Evolutionary conservation across 2,797 vertebrate genomes (phyloP).

Genomic region (Capromys pilorides): DNA sequence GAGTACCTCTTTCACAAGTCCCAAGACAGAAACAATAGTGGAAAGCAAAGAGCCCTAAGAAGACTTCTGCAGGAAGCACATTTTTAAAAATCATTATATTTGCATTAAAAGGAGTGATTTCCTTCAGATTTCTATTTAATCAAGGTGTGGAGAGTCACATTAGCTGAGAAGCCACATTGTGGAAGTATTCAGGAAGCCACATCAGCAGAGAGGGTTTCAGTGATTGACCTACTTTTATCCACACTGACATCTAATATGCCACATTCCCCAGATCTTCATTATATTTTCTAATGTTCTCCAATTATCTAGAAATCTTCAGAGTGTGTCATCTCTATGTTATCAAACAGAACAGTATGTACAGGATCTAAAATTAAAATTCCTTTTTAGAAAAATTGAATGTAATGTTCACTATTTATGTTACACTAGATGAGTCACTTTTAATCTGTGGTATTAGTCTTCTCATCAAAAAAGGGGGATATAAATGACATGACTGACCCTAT

Average conservation of each 20-base stretch:
- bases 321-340: not conserved
- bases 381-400: not conserved
- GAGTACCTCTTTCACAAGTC: constrained; percentile 49
- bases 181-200: not conserved
- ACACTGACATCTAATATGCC: not conserved
- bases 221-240: not conserved
- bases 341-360: not conserved
- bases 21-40: not conserved
- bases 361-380: not conserved
- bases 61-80: not conserved
- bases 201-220: not conserved
- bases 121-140: not conserved
- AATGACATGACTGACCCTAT: not conserved
- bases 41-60: not conserved
- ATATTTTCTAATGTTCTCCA: not conserved
- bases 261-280: not conserved
- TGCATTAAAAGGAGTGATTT: not conserved
- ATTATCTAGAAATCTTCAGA: not conserved
- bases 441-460: not conserved
- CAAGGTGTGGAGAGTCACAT: not conserved
- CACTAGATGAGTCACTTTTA: not conserved
- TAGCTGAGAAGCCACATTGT: not conserved
- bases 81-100: not conserved
- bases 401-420: not conserved
- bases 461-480: not conserved